Conservation (phyloP, 2,888 invertebrate species). For the Tortrix viridana region DNA sequence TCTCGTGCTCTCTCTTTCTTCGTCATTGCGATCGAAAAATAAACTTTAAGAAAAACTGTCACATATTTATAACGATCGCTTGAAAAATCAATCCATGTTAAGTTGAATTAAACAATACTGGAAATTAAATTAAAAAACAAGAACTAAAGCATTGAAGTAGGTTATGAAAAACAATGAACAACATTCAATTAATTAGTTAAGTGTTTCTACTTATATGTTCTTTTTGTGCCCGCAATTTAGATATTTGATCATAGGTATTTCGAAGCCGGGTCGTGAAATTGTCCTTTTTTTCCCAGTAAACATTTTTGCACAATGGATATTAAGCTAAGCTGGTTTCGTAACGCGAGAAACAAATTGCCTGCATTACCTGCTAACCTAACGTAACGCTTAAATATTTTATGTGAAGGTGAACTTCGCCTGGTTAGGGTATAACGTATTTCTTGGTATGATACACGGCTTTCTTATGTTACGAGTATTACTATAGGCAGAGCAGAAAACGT, state of each 20-base stretch:
- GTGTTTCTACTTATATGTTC: conserved; percentile 24
- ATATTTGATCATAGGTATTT: too few relatives aligned
- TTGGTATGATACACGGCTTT: background rate
- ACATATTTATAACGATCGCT: too few relatives aligned
- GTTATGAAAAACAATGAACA: conserved; percentile 9
- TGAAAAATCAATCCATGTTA: too few relatives aligned
- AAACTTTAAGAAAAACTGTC: too few relatives aligned
- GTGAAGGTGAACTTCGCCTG: background rate
- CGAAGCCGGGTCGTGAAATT: background rate
- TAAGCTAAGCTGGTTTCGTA: background rate
- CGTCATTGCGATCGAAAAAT: too few relatives aligned
- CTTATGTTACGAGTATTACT: too few relatives aligned
- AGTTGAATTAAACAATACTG: too few relatives aligned
- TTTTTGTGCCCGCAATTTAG: too few relatives aligned
- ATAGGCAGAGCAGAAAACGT: too few relatives aligned
- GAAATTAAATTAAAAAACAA: too few relatives aligned
- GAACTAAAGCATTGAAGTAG: conserved; percentile 1
- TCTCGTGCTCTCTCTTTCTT: too few relatives aligned
- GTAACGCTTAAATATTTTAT: background rate
- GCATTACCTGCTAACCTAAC: background rate
- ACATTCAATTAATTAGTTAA: conserved; percentile 26
- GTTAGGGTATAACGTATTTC: background rate
- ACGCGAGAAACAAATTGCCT: background rate
- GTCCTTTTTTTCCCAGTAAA: too few relatives aligned
- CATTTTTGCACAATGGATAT: background rate